These are phyloP conservation scores for Craseonycteris thonglongyai DNA, from an alignment of 2,113 vertebrate genomes.

Conservation along the genomic window DNA sequence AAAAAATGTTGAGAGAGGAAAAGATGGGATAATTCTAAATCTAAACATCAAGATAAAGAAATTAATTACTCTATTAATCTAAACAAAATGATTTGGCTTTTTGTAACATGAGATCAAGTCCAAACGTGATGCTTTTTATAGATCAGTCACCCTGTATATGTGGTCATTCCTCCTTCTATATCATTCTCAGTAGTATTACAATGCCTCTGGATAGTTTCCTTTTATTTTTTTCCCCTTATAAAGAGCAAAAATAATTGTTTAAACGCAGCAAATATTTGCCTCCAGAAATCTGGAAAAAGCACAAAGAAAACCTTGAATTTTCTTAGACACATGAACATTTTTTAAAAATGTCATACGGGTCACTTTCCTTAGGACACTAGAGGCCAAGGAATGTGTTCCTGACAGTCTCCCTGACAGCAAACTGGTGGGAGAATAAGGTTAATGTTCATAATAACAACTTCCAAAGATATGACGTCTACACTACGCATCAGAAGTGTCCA, in stretches of 20 bases:
- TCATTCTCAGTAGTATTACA: constrained; percentile 70
- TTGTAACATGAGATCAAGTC: constrained; percentile 60
- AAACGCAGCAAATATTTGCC: constrained; percentile 41
- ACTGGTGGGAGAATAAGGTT: not conserved
- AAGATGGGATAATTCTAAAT: constrained; percentile 23
- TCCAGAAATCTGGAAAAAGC: not conserved
- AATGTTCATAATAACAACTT: not conserved
- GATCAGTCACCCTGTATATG: constrained; percentile 59
- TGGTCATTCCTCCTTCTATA: constrained; percentile 63
- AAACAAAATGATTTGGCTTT: constrained; percentile 74
- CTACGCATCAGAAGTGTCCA: not conserved
- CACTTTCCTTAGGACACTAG: not conserved
- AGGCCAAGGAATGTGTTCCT: not conserved
- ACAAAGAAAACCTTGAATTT: constrained; percentile 41
- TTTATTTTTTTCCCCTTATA: constrained; percentile 55
- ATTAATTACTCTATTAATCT: constrained; percentile 71
- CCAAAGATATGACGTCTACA: not conserved
- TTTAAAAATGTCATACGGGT: not conserved
- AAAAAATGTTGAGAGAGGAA: constrained; percentile 6
- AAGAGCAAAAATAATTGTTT: constrained; percentile 48
- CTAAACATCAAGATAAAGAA: constrained; percentile 52
- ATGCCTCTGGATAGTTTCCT: constrained; percentile 67
- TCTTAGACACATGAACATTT: constrained; percentile 45
- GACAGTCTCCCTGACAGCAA: not conserved
- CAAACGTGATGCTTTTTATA: constrained; percentile 68